Evolutionary conservation across 2,797 vertebrate genomes (phyloP), one percentile per base, ranked within the genome.

Genomic region (Euphonia xanthogaster): DNA sequence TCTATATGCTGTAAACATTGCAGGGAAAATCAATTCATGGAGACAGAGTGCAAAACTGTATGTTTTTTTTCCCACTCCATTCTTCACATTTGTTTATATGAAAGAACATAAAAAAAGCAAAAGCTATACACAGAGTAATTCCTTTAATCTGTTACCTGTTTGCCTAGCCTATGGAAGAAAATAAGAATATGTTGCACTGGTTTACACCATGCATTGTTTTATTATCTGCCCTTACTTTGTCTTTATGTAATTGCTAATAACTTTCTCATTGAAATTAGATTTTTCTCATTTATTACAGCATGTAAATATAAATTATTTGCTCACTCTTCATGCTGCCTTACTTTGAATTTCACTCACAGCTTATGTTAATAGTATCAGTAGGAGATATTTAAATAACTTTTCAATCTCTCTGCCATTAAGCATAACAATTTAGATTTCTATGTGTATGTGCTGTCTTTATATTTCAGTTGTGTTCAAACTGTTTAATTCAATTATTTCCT

Each of bases 401-500:
- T 62, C 37, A 44, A 27, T 63, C 27, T 68, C 14, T 67, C 42
- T 74, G 15, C 89, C 57, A 45, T 90, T 83, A 91, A 83, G 9
- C 20, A 5, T 88, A 77, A 72, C 14, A 55, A 72, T 94, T 87
- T 71, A 91, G 90, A 65, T 74, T 76, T 72, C 62, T 58, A 4
- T 50, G 23, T 55, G 9, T 77, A 57, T 79, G 20, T 70, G 39
- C 75, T 87, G 24, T 76, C 88, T 90, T 93, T 95, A 27, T 86
- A 72, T 95, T 65, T 50, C 40, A 79, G 24, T 97, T 91, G 50
- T 93, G 86, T 96, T 91, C 70, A 82, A 94, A 92, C 66, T 95
- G 54, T 96, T 71, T 96, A 96, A 96, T 93, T 70, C 72, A 86
- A 97, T 82, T 96, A 88, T 96, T 97, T 97, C 97, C 93, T 97